phyloP scores from a whole-genome alignment of 1,140 invertebrate genomes.

The Megalopta genalis region DNA sequence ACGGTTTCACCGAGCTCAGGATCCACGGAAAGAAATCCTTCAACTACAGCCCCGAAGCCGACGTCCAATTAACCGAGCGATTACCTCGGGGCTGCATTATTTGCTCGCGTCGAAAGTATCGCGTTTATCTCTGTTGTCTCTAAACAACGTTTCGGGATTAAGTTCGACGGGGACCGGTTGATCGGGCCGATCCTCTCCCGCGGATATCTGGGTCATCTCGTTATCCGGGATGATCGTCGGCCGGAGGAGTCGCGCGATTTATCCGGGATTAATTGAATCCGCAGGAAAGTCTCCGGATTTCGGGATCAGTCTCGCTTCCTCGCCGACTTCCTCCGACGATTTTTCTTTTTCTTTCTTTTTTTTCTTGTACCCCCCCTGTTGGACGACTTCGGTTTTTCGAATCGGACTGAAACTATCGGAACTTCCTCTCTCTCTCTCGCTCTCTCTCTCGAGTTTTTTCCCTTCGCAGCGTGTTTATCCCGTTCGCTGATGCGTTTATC shows the following conservation, averaged over 20 bases:
- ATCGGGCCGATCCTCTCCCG: not conserved
- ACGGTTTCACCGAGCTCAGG: too few species aligned
- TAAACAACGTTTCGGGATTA: not conserved
- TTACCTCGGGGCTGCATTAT: constrained; percentile 34
- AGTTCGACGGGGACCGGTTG: not conserved
- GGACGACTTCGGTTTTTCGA: too few species aligned
- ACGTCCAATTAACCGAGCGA: constrained; percentile 51
- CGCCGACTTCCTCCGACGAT: not conserved
- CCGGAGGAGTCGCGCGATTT: constrained; percentile 7
- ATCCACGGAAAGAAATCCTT: constrained; percentile 40
- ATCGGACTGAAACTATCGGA: too few species aligned
- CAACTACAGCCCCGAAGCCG: constrained; percentile 1
- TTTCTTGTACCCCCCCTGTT: too few species aligned
- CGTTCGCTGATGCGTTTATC: too few species aligned
- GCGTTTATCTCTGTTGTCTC: not conserved
- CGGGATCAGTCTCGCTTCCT: not conserved
- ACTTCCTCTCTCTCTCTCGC: too few species aligned
- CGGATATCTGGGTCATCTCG: constrained; percentile 11
- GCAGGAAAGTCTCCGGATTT: not conserved
- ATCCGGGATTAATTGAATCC: constrained; percentile 3
- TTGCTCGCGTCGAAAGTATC: constrained; percentile 36
- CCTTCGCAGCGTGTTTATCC: too few species aligned
- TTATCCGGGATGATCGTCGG: constrained; percentile 12
- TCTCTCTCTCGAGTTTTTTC: too few species aligned
- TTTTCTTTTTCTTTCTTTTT: not conserved